Evolutionary conservation across 2,113 vertebrate genomes (phyloP), one percentile per base, ranked within the genome.

Genomic region (Dermatemys mawii): DNA sequence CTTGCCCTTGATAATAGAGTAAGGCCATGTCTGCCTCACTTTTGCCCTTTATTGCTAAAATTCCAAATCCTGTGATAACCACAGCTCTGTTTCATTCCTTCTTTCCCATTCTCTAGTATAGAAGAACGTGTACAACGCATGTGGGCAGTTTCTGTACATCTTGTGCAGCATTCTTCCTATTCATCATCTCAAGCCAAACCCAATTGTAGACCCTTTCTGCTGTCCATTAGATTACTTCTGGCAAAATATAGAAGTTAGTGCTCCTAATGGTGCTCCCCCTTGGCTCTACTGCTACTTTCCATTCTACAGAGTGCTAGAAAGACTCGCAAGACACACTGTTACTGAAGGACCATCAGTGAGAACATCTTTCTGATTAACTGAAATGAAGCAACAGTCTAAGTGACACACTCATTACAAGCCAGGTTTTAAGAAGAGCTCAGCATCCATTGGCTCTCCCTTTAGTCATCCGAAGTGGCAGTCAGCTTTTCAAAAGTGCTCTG

Each of bases 221-320:
- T 87, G 92, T 81, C 96, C 93, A 80, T 96, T 94, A 96, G 79
- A 67, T 90, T 91, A 79, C 93, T 90, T 82, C 87, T 67, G 94
- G 93, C 89, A 90, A 63, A 94, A 46, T 92, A 94, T 90, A 95
- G 95, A 95, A 97, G 93, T 86, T 79, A 92, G 57, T 81, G 48
- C 93, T 87, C 16, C 57, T 50, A 91, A 88, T 54, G 8, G 80
- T 94, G 93, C 85, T 92, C 85, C 93, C 80, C 79, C 90, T 84
- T 73, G 3, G 48, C 91, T 73, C 11, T 41, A 60, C 93, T 81
- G 19, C 79, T 92, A 63, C 93, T 93, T 96, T 93, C 93, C 90
- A 83, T 85, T 78, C 92, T 9, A 27, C 70, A 60, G 32, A 49
- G 90, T 89, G 75, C 50, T 14, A 50, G 90, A 85, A 96, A 90